Percentiles rank a stretch among this genome's conserved stretches.
These are phyloP conservation scores for Sebastes schlegelii DNA, from an alignment of 2,113 vertebrate species.

Conservation along the genomic window DNA sequence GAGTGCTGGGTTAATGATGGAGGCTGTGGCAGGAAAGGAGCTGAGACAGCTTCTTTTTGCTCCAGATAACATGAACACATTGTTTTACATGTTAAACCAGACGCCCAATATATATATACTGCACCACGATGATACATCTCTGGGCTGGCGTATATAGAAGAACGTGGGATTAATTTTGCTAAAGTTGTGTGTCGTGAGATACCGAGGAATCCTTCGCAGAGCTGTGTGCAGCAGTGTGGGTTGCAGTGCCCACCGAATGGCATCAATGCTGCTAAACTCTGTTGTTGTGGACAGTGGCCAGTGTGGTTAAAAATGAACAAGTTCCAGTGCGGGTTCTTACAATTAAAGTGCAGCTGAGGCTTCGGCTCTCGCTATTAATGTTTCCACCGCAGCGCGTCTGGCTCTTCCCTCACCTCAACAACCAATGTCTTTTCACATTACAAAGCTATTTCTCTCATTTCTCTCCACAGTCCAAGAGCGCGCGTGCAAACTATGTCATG, in stretches of 20 bases:
- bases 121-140: neutral
- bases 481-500: conserved; percentile 73
- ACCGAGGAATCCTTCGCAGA: neutral
- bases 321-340: conserved; percentile 3
- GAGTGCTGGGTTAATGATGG: conserved; percentile 70
- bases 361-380: conserved; percentile 32
- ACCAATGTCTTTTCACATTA: conserved; percentile 73
- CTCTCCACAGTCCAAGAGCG: conserved; percentile 48
- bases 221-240: conserved; percentile 16
- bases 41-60: conserved; percentile 60
- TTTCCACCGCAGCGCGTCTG: conserved; percentile 42
- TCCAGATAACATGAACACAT: conserved; percentile 52
- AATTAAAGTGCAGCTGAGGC: conserved; percentile 29
- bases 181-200: neutral
- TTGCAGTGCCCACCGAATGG: conserved; percentile 29
- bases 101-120: neutral
- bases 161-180: conserved; percentile 7
- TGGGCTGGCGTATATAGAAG: conserved; percentile 25
- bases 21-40: conserved; percentile 50
- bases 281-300: neutral
- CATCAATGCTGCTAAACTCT: neutral
- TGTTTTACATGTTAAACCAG: conserved; percentile 38
- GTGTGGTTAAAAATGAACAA: conserved; percentile 18
- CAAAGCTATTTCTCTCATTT: conserved; percentile 69
- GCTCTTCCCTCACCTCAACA: conserved; percentile 63